These are phyloP conservation scores for Hyposmocoma kahamanoa DNA, from an alignment of 1,140 invertebrate genomes.

Conservation along the genomic window DNA sequence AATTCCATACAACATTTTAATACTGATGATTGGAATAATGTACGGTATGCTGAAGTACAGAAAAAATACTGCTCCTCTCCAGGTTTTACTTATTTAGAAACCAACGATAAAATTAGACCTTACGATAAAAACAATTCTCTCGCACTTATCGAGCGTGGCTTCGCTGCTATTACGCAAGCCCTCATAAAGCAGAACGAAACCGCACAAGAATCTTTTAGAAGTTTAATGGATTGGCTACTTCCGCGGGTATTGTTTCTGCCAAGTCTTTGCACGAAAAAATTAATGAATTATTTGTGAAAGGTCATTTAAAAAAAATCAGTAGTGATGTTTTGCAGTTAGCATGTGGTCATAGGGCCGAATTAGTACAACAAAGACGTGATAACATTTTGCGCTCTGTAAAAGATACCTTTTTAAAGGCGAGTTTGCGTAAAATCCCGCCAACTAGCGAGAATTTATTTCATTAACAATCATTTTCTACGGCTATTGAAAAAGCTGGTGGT, in stretches of 20 bases:
- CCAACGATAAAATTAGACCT: slow-evolving; percentile 1
- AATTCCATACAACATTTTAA: slow-evolving; percentile 3
- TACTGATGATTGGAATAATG: not conserved
- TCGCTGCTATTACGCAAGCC: slow-evolving; percentile 2
- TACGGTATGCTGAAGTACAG: slow-evolving; percentile 1
- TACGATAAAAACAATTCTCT: not conserved
- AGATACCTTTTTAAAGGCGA: slow-evolving; percentile 8
- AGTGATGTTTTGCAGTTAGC: slow-evolving; percentile 4
- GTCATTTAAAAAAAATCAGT: slow-evolving; percentile 6
- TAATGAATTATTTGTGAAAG: slow-evolving; percentile 3
- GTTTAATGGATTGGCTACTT: not conserved
- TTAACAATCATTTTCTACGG: not conserved
- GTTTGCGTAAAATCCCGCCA: not conserved
- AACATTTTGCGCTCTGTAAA: slow-evolving; percentile 3
- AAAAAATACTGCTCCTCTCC: slow-evolving; percentile 1
- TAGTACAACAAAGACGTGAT: not conserved
- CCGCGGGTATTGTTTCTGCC: not conserved
- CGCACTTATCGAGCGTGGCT: not conserved
- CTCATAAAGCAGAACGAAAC: slow-evolving; percentile 4
- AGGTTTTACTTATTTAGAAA: not conserved
- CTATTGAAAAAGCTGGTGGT: slow-evolving; percentile 6
- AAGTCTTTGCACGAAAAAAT: not conserved
- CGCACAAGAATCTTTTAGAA: not conserved
- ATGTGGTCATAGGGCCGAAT: slow-evolving; percentile 6
- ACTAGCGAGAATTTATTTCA: not conserved